Percentiles rank a stretch among this genome's conserved stretches.
These are phyloP conservation scores for Fissipunctia ypsillon DNA, from an alignment of 2,888 invertebrate genomes.

Conservation along the genomic window DNA sequence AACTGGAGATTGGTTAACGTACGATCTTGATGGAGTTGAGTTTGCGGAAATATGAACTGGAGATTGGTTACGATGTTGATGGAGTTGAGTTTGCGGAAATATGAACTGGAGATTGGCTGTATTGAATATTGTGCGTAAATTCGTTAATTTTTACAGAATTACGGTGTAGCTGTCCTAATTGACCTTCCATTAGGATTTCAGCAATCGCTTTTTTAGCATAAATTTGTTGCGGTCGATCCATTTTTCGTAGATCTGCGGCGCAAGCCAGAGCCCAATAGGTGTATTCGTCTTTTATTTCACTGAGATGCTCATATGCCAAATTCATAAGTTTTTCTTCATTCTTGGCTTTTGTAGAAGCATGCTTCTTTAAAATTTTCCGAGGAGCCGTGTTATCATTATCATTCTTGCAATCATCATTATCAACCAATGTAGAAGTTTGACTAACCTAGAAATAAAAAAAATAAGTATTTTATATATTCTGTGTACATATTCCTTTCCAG, in stretches of 20 bases:
- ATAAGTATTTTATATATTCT: conserved; percentile 6
- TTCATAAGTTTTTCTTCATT: conserved; percentile 33
- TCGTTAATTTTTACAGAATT: conserved; percentile 26
- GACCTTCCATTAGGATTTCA: conserved; percentile 58
- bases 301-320: conserved; percentile 40
- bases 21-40: no score
- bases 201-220: conserved; percentile 60
- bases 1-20: no score
- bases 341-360: conserved; percentile 17
- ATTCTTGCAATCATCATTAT: conserved; percentile 14
- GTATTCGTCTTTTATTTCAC: conserved; percentile 31
- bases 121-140: background rate
- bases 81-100: no score
- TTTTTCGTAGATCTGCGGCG: conserved; percentile 51
- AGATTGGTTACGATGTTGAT: no score
- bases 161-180: conserved; percentile 30
- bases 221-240: conserved; percentile 56
- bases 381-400: conserved; percentile 21
- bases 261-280: conserved; percentile 53
- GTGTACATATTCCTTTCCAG: background rate
- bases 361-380: conserved; percentile 26
- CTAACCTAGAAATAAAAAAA: conserved; percentile 10
- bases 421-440: conserved; percentile 11
- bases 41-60: no score
- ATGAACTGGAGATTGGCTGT: no score